A percentile compares a stretch with the other conserved stretches of the same genome.
These are phyloP conservation scores for Drosophila affinis DNA, from an alignment of 2,888 invertebrate genomes.

Conservation along the genomic window DNA sequence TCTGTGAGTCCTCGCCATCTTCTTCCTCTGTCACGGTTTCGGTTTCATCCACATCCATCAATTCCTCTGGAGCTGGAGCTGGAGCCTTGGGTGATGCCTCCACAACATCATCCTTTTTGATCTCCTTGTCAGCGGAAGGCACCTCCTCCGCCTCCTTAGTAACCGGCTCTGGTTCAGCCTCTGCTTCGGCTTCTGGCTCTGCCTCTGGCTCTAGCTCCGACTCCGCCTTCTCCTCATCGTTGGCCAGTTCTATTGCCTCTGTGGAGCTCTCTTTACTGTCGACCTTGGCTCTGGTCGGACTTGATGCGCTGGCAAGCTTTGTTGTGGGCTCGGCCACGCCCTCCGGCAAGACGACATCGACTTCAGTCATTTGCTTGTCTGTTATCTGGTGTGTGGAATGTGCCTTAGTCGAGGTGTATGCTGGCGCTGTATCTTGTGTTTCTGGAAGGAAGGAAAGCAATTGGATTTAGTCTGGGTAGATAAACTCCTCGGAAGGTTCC, in stretches of 20 bases:
- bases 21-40: conserved; percentile 56
- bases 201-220: conserved; percentile 12
- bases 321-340: conserved; percentile 73
- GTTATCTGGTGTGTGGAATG: conserved; percentile 55
- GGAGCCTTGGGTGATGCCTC: conserved; percentile 58
- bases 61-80: conserved; percentile 39
- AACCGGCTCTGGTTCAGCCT: conserved; percentile 20
- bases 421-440: conserved; percentile 30
- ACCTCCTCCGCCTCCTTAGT: conserved; percentile 38
- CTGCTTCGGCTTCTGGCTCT: not conserved
- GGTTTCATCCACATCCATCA: conserved; percentile 70
- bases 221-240: conserved; percentile 15
- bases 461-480: not conserved
- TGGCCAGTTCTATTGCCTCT: conserved; percentile 1
- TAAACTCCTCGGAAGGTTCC: not conserved
- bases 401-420: conserved; percentile 39
- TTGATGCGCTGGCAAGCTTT: conserved; percentile 63
- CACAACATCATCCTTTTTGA: conserved; percentile 45
- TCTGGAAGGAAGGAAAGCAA: conserved; percentile 20
- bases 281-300: conserved; percentile 26
- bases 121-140: conserved; percentile 25
- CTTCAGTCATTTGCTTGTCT: conserved; percentile 79
- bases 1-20: conserved; percentile 80
- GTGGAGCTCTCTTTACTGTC: conserved; percentile 9
- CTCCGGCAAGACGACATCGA: conserved; percentile 81